Conservation (phyloP, 2,113 vertebrate genomes). For the Eolophus roseicapilla region DNA sequence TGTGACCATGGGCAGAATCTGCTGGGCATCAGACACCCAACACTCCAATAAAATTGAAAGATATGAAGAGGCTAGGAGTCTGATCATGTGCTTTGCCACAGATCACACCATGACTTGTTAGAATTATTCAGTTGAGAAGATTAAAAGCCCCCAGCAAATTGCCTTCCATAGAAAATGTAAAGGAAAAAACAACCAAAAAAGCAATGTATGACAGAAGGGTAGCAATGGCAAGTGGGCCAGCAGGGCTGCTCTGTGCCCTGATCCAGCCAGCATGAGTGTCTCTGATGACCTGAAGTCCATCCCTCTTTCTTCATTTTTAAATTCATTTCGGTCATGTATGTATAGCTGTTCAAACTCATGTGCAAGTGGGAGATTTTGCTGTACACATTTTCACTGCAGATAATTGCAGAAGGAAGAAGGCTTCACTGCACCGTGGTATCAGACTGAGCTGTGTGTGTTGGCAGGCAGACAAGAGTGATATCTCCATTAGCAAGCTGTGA, state of each 20-base stretch:
- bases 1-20: neutral
- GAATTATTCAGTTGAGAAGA: neutral
- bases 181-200: neutral
- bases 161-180: neutral
- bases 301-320: neutral
- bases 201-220: neutral
- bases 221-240: neutral
- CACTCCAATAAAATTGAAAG: neutral
- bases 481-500: neutral
- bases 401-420: neutral
- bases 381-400: neutral
- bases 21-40: neutral
- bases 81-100: neutral
- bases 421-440: rapidly evolving
- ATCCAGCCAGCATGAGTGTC: neutral
- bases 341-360: neutral
- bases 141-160: neutral
- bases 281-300: neutral
- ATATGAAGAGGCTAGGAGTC: neutral
- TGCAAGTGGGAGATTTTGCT: neutral
- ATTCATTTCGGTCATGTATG: neutral
- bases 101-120: neutral
- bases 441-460: neutral
- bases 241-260: neutral
- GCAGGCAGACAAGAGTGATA: neutral